Evolutionary conservation across 2,113 vertebrate species (phyloP), one percentile per base, ranked within the genome.

Genomic region (Bos indicus): DNA sequence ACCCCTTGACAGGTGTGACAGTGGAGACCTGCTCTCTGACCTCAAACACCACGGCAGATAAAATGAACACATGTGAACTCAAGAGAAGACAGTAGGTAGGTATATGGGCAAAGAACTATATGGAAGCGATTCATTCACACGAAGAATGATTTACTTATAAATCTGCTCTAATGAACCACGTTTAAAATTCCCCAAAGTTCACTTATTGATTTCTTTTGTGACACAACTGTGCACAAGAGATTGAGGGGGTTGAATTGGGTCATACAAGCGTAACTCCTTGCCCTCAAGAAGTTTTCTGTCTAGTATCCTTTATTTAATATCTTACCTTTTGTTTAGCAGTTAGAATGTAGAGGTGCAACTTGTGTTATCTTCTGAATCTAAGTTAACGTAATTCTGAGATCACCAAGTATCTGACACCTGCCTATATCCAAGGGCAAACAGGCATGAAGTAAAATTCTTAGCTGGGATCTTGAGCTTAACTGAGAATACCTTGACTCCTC

Each of bases 301-400:
- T 59, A 64, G 23, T 30, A n/a, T 56, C 48, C 51, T 88, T 56
- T 10, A 62, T 81, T 57, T 46, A 77, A 81, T 57, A 81, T n/a
- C 90, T 86, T 87, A 81, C 40, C 36, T 71, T 91, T 88, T 74
- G 52, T 86, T 87, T 78, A 56, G 81, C 51, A 89, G 3, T 84
- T 81, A 85, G 77, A 88, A 64, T 80, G 19, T 9, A 89, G 46
- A 83, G 67, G 48, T 30, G n/a, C n/a, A 88, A 54, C 28, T 87
- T 88, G 46, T 59, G 28, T 43, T 77, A 82, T n/a, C 23, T 89
- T 81, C 54, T 78, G n/a, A 96, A 87, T 92, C 56, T 87, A 64
- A 89, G 48, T 89, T 82, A 89, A 91, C 48, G 52, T 30, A 97
- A 57, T 77, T 88, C 43, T 89, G 83, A 94, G 71, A 95, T 83